These are phyloP conservation scores for Crotophaga sulcirostris DNA, from an alignment of 2,113 vertebrate species.

Conservation along the genomic window DNA sequence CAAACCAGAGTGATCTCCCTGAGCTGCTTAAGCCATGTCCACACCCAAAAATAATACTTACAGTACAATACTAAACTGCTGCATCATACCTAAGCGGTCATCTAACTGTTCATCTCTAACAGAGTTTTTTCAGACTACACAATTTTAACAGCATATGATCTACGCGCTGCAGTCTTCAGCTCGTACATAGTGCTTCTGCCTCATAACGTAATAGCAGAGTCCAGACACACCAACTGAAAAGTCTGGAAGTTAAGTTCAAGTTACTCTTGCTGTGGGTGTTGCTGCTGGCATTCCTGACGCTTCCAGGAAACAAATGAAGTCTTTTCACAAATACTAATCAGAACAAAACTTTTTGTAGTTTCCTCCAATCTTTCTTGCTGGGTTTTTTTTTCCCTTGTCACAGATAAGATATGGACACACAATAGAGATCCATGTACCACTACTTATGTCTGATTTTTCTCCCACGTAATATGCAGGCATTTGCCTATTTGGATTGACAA, in stretches of 20 bases:
- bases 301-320: neutral
- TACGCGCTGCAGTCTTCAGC: neutral
- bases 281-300: neutral
- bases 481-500: neutral
- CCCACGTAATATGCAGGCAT: neutral
- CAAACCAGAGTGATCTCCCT: neutral
- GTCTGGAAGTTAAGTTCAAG: neutral
- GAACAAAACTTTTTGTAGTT: neutral
- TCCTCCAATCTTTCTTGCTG: neutral
- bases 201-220: neutral
- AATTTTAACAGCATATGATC: neutral
- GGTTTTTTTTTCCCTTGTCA: neutral
- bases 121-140: neutral
- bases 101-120: neutral
- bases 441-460: neutral
- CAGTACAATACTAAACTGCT: neutral
- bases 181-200: neutral
- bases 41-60: neutral
- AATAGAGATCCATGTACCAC: neutral
- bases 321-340: neutral
- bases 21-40: neutral
- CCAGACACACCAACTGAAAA: neutral
- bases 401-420: neutral
- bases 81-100: neutral
- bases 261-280: neutral